Conservation (phyloP, 2,113 vertebrate species). For the Xenus cinereus region DNA sequence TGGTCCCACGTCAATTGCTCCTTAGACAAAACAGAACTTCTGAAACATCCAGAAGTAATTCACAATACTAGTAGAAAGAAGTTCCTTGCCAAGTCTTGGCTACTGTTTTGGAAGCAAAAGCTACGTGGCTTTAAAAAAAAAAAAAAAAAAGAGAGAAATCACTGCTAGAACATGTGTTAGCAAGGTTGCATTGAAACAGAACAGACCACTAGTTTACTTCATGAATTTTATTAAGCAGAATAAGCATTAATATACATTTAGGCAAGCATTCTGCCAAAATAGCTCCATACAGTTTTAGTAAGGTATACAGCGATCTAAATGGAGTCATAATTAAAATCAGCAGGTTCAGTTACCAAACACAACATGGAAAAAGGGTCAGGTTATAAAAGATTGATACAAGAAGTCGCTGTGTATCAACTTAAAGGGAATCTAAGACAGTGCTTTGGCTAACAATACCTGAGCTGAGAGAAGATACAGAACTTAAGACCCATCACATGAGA, state of each 20-base stretch:
- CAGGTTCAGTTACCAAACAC: not conserved
- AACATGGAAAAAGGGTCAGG: not conserved
- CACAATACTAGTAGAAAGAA: not conserved
- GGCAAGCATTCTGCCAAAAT: not conserved
- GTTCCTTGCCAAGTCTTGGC: not conserved
- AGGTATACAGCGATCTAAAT: not conserved
- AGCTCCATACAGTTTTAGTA: not conserved
- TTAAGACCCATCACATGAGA: not conserved
- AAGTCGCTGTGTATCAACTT: not conserved
- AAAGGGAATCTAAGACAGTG: not conserved
- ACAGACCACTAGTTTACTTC: not conserved
- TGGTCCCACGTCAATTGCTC: slow-evolving; percentile 14
- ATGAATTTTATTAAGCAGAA: slow-evolving; percentile 27
- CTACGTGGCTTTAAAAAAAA: not conserved
- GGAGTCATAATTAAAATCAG: not conserved
- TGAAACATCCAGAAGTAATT: slow-evolving; percentile 7
- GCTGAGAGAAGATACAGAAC: not conserved
- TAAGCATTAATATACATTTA: not conserved
- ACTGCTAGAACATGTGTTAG: not conserved
- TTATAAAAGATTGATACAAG: slow-evolving; percentile 25
- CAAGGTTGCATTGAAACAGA: not conserved
- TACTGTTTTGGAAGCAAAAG: slow-evolving; percentile 9
- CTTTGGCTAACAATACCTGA: not conserved
- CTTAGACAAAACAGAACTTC: slow-evolving; percentile 1
- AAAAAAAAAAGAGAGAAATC: not conserved